Percentiles rank a stretch among this genome's conserved stretches.
phyloP scores from a whole-genome alignment of 2,888 invertebrate species.

The Lepidochrysops patricia region DNA sequence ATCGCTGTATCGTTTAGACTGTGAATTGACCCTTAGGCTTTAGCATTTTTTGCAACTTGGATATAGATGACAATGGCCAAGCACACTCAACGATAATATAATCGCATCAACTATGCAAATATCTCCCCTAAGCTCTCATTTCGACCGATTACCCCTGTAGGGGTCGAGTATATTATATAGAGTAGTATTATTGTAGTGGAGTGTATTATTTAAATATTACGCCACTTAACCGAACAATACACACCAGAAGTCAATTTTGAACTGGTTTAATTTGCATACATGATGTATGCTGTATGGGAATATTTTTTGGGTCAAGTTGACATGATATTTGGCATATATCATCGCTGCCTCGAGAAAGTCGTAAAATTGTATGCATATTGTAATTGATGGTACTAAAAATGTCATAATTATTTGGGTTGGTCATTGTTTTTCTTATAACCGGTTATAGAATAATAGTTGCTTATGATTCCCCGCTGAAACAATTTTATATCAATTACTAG shows the following conservation, averaged over 20 bases:
- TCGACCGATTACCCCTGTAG: slow-evolving; percentile 7
- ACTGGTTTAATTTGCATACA: slow-evolving; percentile 28
- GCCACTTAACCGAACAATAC: slow-evolving; percentile 42
- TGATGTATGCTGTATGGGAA: slow-evolving; percentile 28
- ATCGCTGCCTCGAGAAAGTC: neutral
- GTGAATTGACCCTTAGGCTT: no score
- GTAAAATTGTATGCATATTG: neutral
- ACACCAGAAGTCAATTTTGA: slow-evolving; percentile 38
- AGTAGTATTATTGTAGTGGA: slow-evolving; percentile 14
- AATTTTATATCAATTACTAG: no score
- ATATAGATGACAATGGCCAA: neutral
- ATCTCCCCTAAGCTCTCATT: slow-evolving; percentile 1
- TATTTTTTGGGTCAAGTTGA: slow-evolving; percentile 24
- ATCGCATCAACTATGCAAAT: neutral
- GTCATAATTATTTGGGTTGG: neutral
- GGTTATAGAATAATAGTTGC: no score
- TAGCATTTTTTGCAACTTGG: no score
- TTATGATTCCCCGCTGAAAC: no score
- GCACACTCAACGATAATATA: neutral
- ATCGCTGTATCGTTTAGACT: no score
- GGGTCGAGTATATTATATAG: neutral
- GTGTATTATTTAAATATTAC: slow-evolving; percentile 51
- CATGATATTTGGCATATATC: slow-evolving; percentile 26
- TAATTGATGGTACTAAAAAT: neutral
- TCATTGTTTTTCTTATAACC: neutral